Base-by-base conservation (phyloP, 2,113 vertebrate genomes). In the Australoheros scitulus region DNA sequence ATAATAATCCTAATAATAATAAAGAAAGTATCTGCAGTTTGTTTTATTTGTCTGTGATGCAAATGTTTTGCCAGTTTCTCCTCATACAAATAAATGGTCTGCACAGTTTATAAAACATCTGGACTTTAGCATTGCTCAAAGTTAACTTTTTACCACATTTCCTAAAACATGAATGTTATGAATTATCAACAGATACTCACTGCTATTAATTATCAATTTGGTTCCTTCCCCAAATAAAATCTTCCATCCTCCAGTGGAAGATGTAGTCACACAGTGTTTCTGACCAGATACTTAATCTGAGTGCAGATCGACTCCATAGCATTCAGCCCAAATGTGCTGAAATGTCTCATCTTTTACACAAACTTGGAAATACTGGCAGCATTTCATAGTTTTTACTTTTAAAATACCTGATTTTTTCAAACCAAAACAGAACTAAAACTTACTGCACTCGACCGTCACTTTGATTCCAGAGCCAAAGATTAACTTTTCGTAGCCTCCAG, bases 391-490 rank as follows among this genome's bases (percentile, higher is more conserved):
- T 43, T 15, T 24, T 24, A 64, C 36, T 64, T 64, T 64, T 22
- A n/a, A 38, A 64, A 41, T 3, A 43, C 1, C n/a, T 2, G 36
- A 65, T n/a, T 24, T 11, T n/a, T 65, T 20, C 11, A 5, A 65
- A 7, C 0, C 14, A 64, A 22, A 3, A 4, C 11, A 0, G 8
- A 50, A 32, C 13, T 18, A 3, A 13, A 24, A 88, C 89, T 84
- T 34, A 79, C 87, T 64, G 22, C 36, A 76, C 11, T 74, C 38
- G 22, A 89, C 75, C 0, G n/a, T 80, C 58, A 90, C 50, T 65
- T 58, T 83, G 59, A 61, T 83, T 47, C 87, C 89, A 3, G 75
- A 79, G 5, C 87, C 87, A n/a, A 93, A 92, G 57, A 82, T 56
- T 10, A 89, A 24, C 63, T 87, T 89, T 5, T 79, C 22, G 10